Conservation (phyloP, 2,888 invertebrate species). For the Bellardia bayeri region DNA sequence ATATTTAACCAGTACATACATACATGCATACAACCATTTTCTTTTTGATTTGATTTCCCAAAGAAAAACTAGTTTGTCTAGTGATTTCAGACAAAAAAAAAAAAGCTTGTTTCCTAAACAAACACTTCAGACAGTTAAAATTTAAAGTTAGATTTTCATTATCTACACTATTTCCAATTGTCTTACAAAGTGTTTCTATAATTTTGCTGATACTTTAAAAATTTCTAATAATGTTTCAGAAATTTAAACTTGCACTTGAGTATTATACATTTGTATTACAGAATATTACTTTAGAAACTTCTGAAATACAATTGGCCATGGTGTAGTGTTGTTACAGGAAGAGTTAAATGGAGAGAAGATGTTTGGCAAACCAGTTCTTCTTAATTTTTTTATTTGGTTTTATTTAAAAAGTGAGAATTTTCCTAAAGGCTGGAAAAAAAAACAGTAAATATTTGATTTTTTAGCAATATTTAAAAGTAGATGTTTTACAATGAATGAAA, state of each 20-base stretch:
- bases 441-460: not conserved
- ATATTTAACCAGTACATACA: conserved; percentile 34
- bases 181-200: no score
- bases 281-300: no score
- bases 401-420: conserved; percentile 44
- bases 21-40: conserved; percentile 14
- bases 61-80: conserved; percentile 67
- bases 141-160: not conserved
- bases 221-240: no score
- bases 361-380: conserved; percentile 1
- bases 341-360: not conserved
- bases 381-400: not conserved
- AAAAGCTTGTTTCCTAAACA: conserved; percentile 25
- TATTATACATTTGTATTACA: no score
- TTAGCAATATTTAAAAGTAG: not conserved
- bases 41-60: conserved; percentile 27
- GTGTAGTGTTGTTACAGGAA: not conserved
- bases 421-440: conserved; percentile 2
- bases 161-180: no score
- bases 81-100: conserved; percentile 37
- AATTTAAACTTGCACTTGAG: no score
- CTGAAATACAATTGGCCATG: not conserved
- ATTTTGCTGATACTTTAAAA: no score
- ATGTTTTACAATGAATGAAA: not conserved
- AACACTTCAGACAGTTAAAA: not conserved